Base-by-base conservation (phyloP, 1,140 invertebrate genomes). In the Oedothorax gibbosus region DNA sequence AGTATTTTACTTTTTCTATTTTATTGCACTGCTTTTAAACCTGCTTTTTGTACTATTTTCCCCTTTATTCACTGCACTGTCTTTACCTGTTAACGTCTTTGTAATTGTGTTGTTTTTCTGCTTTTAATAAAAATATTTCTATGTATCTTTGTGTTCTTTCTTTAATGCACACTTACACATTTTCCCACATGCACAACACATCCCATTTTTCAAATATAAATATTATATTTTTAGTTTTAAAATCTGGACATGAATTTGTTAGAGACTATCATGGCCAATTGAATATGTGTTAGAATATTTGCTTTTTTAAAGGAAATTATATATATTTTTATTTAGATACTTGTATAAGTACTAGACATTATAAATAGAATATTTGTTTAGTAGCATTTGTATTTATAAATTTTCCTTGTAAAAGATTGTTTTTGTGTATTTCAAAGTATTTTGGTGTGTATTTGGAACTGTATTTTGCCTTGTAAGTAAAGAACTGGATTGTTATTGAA, bases 81-180 rank as follows among this genome's bases (percentile, higher is more conserved):
- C 64, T 82, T 75, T 83, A 72, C 81, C 75, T 83, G 60, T 57
- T 35, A 56, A 49, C 75, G 18, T 72, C 35, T 83, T 60, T 83
- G 81, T 83, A 83, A 56, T 76, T 83, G 51, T 83, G 73, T 21
- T 75, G 7, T 56, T 82, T 62, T 6, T 64, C 35, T 83, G 69
- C 68, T 50, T 82, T 54, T 75, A 75, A 83, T 73, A 65, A 83
- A 79, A 83, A 76, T 76, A 66, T 75, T 82, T 83, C 81, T 83
- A 20, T 75, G 35, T 15, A 35, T 18, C 69, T 76, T 71, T 75
- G 62, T 83, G 54, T 83, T 83, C 71, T 83, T 83, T 83, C 71
- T 50, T 75, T 64, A 83, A 66, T 75, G 81, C 81, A 83, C 81
- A 69, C 60, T 80, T 18, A 56, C 49, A 54, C 78, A 80, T 66